phyloP scores from a whole-genome alignment of 2,888 invertebrate species.

The Phlogophora meticulosa region DNA sequence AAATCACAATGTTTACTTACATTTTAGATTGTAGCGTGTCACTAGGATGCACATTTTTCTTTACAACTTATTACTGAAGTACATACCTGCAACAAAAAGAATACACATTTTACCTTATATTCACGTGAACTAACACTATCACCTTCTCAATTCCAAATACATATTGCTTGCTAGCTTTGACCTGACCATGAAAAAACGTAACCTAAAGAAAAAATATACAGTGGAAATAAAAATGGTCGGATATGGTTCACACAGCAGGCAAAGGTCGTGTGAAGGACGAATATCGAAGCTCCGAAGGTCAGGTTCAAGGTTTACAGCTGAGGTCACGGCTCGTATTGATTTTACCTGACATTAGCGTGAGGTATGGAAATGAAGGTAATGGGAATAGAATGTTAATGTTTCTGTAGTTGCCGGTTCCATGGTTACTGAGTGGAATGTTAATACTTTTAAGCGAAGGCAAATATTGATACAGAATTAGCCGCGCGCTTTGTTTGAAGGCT shows the following conservation, averaged over 20 bases:
- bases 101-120: conserved; percentile 16
- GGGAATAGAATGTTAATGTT: conserved; percentile 18
- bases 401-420: conserved; percentile 3
- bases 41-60: not conserved
- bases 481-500: no score
- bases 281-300: conserved; percentile 52
- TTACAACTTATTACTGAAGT: not conserved
- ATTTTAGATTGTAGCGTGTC: not conserved
- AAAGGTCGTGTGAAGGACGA: conserved; percentile 65
- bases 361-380: conserved; percentile 35
- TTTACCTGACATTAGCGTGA: conserved; percentile 35
- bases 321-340: conserved; percentile 59
- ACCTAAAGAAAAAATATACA: conserved; percentile 14
- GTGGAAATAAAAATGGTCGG: conserved; percentile 32
- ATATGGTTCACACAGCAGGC: conserved; percentile 32
- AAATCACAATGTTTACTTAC: conserved; percentile 10
- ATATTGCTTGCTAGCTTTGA: not conserved
- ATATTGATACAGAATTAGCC: not conserved
- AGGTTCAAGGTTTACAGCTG: conserved; percentile 62
- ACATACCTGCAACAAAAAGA: conserved; percentile 67
- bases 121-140: not conserved
- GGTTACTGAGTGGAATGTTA: not conserved
- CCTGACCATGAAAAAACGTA: not conserved
- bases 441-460: not conserved
- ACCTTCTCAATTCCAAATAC: not conserved